Percentiles rank a stretch among this genome's conserved stretches.
Evolutionary conservation across 2,797 vertebrate species (phyloP).

Genomic region (Squalus acanthias): DNA sequence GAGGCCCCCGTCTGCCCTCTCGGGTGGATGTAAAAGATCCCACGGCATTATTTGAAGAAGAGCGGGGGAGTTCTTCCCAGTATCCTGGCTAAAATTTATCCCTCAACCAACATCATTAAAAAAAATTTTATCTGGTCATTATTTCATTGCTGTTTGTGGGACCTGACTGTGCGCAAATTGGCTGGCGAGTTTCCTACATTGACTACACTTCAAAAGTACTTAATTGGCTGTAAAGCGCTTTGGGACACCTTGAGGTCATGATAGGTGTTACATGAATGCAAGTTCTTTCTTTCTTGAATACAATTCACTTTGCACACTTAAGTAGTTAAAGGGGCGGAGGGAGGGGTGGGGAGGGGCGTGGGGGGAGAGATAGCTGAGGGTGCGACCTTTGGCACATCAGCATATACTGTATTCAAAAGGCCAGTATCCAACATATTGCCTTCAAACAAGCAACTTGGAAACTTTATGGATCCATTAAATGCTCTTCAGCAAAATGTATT

Average conservation of each 20-base stretch:
- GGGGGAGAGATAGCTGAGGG: neutral
- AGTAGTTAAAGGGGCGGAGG: neutral
- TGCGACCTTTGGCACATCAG: neutral
- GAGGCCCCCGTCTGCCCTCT: too few relatives aligned
- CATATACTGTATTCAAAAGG: neutral
- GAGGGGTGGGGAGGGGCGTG: too few relatives aligned
- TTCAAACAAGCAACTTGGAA: neutral
- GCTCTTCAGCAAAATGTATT: neutral
- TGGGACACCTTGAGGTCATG: neutral
- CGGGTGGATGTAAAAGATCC: too few relatives aligned
- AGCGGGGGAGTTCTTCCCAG: too few relatives aligned
- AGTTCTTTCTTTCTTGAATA: too few relatives aligned
- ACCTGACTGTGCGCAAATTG: neutral
- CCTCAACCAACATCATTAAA: neutral
- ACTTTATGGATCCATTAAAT: neutral
- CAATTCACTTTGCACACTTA: neutral
- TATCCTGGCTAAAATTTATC: too few relatives aligned
- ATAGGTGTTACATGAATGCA: neutral
- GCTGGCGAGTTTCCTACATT: neutral
- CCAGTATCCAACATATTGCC: neutral
- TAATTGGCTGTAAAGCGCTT: neutral
- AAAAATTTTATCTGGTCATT: neutral
- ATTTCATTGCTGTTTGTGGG: neutral
- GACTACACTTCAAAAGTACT: neutral
- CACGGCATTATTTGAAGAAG: too few relatives aligned